Percentiles rank a stretch among this genome's conserved stretches.
These are phyloP conservation scores for Tolypeutes matacus DNA, from an alignment of 2,797 vertebrate species.

Conservation along the genomic window DNA sequence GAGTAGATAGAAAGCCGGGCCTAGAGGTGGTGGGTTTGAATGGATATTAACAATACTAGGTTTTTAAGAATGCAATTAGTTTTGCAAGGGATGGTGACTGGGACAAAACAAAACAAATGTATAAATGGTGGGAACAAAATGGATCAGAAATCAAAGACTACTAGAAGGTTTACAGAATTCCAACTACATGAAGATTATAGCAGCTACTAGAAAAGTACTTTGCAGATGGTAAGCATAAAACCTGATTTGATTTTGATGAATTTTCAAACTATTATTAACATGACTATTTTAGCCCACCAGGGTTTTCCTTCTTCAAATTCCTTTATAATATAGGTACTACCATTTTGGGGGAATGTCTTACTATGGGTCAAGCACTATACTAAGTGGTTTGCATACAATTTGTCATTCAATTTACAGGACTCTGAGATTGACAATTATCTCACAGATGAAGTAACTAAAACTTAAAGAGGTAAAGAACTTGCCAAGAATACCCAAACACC, in stretches of 20 bases:
- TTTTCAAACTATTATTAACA: constrained; percentile 53
- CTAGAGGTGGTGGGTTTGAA: constrained; percentile 50
- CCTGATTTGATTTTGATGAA: constrained; percentile 55
- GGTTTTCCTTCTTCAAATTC: constrained; percentile 35
- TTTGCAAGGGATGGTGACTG: constrained; percentile 69
- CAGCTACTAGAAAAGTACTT: constrained; percentile 43
- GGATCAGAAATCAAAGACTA: constrained; percentile 63
- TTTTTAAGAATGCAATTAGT: constrained; percentile 68
- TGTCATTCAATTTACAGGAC: constrained; percentile 42
- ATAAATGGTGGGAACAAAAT: constrained; percentile 42
- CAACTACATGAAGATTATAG: not conserved
- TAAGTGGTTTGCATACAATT: not conserved
- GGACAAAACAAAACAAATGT: constrained; percentile 68
- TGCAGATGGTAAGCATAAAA: constrained; percentile 50
- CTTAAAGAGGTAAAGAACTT: constrained; percentile 29
- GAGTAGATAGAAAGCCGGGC: constrained; percentile 22
- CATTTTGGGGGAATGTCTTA: not conserved
- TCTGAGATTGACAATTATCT: constrained; percentile 1
- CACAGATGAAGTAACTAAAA: constrained; percentile 18
- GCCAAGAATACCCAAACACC: not conserved
- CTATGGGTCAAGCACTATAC: not conserved
- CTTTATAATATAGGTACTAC: not conserved
- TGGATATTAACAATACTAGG: constrained; percentile 49
- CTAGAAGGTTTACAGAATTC: constrained; percentile 58
- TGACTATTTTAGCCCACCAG: constrained; percentile 8